Conservation (phyloP, 92 coral and sea anemone species). For the Siderastrea siderea region DNA sequence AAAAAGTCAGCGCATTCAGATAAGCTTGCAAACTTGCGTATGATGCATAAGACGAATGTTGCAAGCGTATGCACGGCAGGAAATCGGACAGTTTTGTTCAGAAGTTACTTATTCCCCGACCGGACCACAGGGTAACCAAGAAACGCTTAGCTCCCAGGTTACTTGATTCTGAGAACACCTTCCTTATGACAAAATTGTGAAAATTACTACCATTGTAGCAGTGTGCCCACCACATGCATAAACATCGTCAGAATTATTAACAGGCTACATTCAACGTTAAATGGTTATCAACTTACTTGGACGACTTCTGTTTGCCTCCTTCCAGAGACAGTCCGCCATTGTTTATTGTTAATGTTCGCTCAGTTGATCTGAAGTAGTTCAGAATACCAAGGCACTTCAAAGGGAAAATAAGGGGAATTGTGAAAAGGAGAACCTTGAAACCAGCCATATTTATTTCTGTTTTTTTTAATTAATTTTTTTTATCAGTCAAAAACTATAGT, state of each 20-base stretch:
- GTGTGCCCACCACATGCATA: neutral
- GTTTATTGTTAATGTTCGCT: constrained; percentile 93
- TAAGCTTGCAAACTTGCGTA: too few relatives aligned
- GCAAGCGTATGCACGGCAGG: too few relatives aligned
- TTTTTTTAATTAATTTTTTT: neutral
- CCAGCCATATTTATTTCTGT: neutral
- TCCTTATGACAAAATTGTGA: neutral
- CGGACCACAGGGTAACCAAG: too few relatives aligned
- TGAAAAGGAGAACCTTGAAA: neutral
- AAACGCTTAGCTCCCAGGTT: too few relatives aligned
- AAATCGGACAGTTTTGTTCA: too few relatives aligned
- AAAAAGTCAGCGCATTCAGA: too few relatives aligned
- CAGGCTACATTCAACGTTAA: too few relatives aligned
- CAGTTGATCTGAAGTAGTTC: constrained; percentile 93
- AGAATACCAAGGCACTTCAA: constrained; percentile 89
- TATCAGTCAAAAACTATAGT: too few relatives aligned
- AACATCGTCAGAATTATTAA: too few relatives aligned
- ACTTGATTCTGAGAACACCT: too few relatives aligned
- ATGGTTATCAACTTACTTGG: constrained; percentile 72
- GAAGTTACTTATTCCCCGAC: too few relatives aligned
- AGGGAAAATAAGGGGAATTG: neutral
- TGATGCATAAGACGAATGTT: too few relatives aligned
- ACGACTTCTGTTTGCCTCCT: constrained; percentile 90
- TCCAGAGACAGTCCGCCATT: constrained; percentile 95
- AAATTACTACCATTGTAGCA: neutral